These are phyloP conservation scores for Donacobius atricapilla DNA, from an alignment of 2,113 vertebrate genomes.

Conservation along the genomic window DNA sequence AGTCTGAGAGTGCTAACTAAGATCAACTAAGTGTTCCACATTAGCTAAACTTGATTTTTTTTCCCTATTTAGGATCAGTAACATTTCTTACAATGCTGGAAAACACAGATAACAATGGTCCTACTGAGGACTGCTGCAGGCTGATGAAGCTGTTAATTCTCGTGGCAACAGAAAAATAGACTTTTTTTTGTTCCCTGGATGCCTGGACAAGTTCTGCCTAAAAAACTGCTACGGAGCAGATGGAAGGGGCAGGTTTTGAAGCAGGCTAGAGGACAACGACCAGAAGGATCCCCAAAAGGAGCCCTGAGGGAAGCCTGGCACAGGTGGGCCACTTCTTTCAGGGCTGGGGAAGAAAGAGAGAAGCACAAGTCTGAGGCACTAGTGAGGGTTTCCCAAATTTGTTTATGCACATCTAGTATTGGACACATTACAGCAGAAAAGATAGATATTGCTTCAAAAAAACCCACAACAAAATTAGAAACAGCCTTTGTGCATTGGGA, in stretches of 20 bases:
- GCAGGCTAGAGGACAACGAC: background rate
- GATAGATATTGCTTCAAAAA: background rate
- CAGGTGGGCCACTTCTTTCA: fast-evolving
- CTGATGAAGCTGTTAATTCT: background rate
- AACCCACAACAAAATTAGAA: background rate
- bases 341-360: background rate
- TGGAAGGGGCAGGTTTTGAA: background rate
- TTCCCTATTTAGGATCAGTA: background rate
- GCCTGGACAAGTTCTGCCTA: background rate
- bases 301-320: background rate
- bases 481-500: background rate
- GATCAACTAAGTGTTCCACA: background rate
- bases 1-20: background rate
- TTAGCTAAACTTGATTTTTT: background rate
- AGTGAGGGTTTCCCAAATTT: background rate
- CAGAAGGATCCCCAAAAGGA: background rate
- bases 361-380: background rate
- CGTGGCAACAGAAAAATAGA: background rate
- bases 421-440: background rate
- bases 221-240: background rate
- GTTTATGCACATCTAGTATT: background rate
- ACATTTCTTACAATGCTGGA: background rate
- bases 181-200: background rate
- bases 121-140: background rate
- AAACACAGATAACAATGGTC: background rate